phyloP scores from a whole-genome alignment of 2,888 invertebrate species.

The Alsophila aescularia region DNA sequence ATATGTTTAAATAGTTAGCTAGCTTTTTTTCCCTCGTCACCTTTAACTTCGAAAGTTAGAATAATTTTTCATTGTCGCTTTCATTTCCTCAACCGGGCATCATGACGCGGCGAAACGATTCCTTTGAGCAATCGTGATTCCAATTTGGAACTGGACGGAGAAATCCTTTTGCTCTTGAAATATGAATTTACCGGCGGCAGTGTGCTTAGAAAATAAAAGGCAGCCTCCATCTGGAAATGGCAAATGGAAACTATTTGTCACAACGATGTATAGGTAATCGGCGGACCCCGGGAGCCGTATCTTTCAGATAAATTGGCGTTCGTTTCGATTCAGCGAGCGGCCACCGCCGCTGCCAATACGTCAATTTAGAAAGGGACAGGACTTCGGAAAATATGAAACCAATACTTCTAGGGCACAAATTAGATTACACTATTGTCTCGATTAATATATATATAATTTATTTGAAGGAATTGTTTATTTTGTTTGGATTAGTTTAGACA shows the following conservation, averaged over 20 bases:
- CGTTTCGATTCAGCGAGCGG: constrained; percentile 46
- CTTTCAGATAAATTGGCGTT: constrained; percentile 53
- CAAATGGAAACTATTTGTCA: constrained; percentile 65
- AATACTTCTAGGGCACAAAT: constrained; percentile 26
- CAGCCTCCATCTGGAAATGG: constrained; percentile 49
- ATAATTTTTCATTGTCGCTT: constrained; percentile 15
- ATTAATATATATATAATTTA: neutral
- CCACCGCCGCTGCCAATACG: constrained; percentile 36
- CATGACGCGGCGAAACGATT: constrained; percentile 36
- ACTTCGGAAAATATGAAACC: constrained; percentile 32
- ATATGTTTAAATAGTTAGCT: no score
- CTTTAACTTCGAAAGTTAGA: neutral
- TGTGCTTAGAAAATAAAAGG: constrained; percentile 51
- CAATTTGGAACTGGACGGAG: constrained; percentile 42
- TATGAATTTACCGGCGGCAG: constrained; percentile 45
- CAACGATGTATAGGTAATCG: constrained; percentile 53
- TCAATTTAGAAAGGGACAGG: constrained; percentile 32
- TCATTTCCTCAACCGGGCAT: constrained; percentile 14
- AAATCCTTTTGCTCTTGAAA: constrained; percentile 44
- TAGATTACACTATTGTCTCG: constrained; percentile 4
- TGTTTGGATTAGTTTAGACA: neutral
- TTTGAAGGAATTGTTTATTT: neutral
- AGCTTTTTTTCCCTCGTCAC: neutral
- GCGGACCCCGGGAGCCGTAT: constrained; percentile 50
- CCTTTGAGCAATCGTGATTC: constrained; percentile 47